These are phyloP conservation scores for Apodemus sylvaticus DNA, from an alignment of 2,113 vertebrate genomes.

Conservation along the genomic window DNA sequence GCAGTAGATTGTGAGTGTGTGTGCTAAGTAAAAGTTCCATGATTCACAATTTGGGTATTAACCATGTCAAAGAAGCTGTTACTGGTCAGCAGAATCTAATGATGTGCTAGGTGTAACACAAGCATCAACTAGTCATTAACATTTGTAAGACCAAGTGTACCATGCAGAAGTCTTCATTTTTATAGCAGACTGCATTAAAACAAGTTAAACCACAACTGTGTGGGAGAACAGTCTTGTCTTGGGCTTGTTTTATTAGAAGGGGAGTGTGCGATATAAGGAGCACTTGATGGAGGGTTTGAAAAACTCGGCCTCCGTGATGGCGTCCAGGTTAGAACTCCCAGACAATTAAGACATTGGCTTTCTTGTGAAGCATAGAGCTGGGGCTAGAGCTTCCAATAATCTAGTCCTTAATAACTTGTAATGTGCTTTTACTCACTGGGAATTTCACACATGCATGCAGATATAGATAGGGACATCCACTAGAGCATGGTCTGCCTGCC, in stretches of 20 bases:
- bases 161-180: conserved; percentile 84
- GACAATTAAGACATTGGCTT: background rate
- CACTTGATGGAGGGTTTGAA: background rate
- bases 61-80: conserved; percentile 79
- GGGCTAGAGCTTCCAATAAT: background rate
- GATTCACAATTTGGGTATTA: conserved; percentile 73
- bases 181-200: conserved; percentile 87
- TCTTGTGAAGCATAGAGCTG: background rate
- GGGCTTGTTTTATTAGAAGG: conserved; percentile 37
- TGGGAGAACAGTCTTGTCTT: conserved; percentile 82
- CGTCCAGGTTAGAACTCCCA: background rate
- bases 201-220: conserved; percentile 82
- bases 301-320: background rate
- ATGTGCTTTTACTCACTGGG: background rate
- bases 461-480: too few species aligned
- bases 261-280: background rate
- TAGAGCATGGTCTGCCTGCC: background rate
- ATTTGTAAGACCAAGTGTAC: conserved; percentile 85
- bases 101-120: conserved; percentile 77
- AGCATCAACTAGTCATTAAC: conserved; percentile 82
- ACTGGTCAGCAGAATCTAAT: conserved; percentile 80
- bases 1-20: conserved; percentile 79
- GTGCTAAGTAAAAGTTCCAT: conserved; percentile 78
- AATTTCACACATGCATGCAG: background rate
- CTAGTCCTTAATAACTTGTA: background rate